Percentiles rank a stretch among this genome's conserved stretches.
phyloP scores from a whole-genome alignment of 2,888 invertebrate species.

The Mantis religiosa region DNA sequence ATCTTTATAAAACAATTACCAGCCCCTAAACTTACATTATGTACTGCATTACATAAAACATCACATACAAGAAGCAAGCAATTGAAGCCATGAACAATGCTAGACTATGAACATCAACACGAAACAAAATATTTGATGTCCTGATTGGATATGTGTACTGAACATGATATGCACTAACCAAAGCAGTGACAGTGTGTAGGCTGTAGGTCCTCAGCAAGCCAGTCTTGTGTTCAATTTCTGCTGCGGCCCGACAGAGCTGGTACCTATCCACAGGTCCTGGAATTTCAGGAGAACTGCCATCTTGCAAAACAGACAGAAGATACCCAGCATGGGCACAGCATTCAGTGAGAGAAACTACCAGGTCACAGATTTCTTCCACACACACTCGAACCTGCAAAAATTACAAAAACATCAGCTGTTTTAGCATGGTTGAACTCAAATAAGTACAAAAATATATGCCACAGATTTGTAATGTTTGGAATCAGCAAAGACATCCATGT shows the following conservation, averaged over 20 bases:
- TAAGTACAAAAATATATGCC: no score
- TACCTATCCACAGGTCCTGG: constrained; percentile 40
- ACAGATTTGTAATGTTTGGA: no score
- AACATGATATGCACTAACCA: not conserved
- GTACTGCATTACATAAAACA: no score
- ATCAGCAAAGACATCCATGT: no score
- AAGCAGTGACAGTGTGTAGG: constrained; percentile 25
- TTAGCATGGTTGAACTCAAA: not conserved
- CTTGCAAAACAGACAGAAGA: constrained; percentile 35
- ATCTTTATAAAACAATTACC: no score
- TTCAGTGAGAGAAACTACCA: constrained; percentile 39
- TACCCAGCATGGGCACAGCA: constrained; percentile 40
- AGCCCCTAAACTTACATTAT: no score
- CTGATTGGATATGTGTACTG: no score
- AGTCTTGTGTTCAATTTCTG: constrained; percentile 37
- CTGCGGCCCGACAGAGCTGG: constrained; percentile 38
- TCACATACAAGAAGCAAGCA: no score
- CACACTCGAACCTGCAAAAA: constrained; percentile 23
- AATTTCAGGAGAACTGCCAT: constrained; percentile 34
- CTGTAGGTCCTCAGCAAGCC: constrained; percentile 22
- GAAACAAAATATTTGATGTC: no score
- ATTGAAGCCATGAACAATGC: no score
- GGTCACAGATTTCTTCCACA: constrained; percentile 37
- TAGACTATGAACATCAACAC: no score
- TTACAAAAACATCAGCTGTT: not conserved